Percentiles rank a stretch among this genome's conserved stretches.
Evolutionary conservation across 2,113 vertebrate species (phyloP).

Genomic region (Triplophysa siluroides): DNA sequence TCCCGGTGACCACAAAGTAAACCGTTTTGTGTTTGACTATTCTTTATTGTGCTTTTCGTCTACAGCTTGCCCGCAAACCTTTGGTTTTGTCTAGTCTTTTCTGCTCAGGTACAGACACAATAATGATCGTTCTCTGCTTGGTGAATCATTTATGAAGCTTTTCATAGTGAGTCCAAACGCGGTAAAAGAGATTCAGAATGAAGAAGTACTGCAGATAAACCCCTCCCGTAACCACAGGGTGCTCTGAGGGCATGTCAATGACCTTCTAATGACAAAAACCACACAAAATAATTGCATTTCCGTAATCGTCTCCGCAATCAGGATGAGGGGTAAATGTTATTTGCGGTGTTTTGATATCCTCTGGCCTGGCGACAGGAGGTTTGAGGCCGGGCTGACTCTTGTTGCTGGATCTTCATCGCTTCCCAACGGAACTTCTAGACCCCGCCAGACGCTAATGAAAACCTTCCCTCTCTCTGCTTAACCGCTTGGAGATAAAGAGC

Average conservation of each 20-base stretch:
- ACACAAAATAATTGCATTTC: constrained; percentile 14
- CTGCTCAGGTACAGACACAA: neutral
- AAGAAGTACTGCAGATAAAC: neutral
- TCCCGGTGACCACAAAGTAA: constrained; percentile 41
- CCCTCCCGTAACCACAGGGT: neutral
- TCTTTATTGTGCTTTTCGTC: constrained; percentile 29
- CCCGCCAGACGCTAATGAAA: constrained; percentile 55
- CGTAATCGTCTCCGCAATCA: constrained; percentile 23
- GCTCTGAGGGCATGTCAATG: constrained; percentile 1
- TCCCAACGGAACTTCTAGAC: constrained; percentile 47
- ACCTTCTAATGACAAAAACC: constrained; percentile 26
- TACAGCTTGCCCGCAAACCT: constrained; percentile 6
- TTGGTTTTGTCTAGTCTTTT: constrained; percentile 38
- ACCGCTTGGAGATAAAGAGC: constrained; percentile 53
- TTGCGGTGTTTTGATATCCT: constrained; percentile 23
- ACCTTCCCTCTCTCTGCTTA: constrained; percentile 59
- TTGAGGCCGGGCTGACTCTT: constrained; percentile 32
- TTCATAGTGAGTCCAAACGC: neutral
- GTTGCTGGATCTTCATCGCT: constrained; percentile 45
- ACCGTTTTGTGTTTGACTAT: constrained; percentile 16
- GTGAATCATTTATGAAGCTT: constrained; percentile 22
- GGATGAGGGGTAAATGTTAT: constrained; percentile 35
- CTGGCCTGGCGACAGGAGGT: constrained; percentile 27
- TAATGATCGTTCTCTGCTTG: neutral
- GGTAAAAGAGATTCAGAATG: neutral